These are phyloP conservation scores for Penaeus japonicus DNA, from an alignment of 1,140 invertebrate species.

Conservation along the genomic window DNA sequence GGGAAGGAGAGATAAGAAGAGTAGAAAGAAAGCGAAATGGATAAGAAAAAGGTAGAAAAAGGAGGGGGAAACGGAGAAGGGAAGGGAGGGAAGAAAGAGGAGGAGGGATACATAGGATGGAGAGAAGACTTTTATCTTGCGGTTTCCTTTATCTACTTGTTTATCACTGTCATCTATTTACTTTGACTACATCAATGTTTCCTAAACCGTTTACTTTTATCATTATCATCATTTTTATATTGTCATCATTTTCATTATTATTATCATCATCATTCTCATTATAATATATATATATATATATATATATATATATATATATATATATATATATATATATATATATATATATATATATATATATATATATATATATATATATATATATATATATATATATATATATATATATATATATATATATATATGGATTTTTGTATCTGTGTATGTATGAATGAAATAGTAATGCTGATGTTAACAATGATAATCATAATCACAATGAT, in stretches of 20 bases:
- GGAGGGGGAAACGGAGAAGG: too few species aligned
- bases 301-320: neutral
- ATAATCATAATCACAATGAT: neutral
- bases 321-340: neutral
- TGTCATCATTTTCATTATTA: neutral
- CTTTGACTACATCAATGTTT: too few species aligned
- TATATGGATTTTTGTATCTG: neutral
- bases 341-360: neutral
- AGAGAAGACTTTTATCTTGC: too few species aligned
- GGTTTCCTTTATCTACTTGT: too few species aligned
- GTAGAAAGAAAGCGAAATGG: too few species aligned
- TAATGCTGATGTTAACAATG: neutral
- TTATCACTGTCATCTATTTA: too few species aligned
- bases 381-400: constrained; percentile 13
- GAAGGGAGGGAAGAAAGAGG: too few species aligned
- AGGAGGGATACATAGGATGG: too few species aligned
- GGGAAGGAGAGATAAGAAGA: too few species aligned
- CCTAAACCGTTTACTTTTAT: too few species aligned
- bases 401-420: constrained; percentile 6
- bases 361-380: constrained; percentile 4
- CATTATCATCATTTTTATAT: neutral
- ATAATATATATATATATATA: neutral
- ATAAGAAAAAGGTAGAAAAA: too few species aligned
- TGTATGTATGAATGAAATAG: neutral
- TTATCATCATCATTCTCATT: neutral